Evolutionary conservation across 2,113 vertebrate genomes (phyloP).

Genomic region (Scophthalmus maximus): DNA sequence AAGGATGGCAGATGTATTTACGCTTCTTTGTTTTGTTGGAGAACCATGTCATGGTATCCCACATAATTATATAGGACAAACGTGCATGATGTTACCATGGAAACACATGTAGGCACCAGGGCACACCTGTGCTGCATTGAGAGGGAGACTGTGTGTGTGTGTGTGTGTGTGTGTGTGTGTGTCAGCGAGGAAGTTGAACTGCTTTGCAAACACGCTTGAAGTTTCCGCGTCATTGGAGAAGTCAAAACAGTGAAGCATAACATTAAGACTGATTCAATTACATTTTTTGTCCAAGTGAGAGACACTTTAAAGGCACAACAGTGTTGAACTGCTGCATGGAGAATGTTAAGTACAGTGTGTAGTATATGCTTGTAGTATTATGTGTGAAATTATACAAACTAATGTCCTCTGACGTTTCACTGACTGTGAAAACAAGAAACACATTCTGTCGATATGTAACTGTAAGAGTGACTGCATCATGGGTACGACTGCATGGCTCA

Average conservation of each 20-base stretch:
- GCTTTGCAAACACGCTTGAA: constrained; percentile 39
- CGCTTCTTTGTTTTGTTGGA: constrained; percentile 33
- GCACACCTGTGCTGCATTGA: constrained; percentile 66
- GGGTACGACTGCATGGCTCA: neutral
- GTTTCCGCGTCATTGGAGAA: constrained; percentile 58
- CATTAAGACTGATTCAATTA: constrained; percentile 67
- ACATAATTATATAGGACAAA: constrained; percentile 69
- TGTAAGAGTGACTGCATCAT: neutral
- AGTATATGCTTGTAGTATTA: neutral
- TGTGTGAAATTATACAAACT: neutral
- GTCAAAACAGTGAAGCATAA: constrained; percentile 59
- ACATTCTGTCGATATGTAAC: neutral
- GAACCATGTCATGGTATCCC: constrained; percentile 56
- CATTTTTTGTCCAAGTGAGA: constrained; percentile 50
- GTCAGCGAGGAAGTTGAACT: constrained; percentile 22
- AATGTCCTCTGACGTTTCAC: neutral
- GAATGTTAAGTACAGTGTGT: constrained; percentile 12
- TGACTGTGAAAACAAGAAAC: neutral
- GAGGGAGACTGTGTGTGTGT: constrained; percentile 2
- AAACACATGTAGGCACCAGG: constrained; percentile 61
- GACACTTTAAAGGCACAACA: constrained; percentile 19
- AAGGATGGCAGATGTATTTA: constrained; percentile 30
- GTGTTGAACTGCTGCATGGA: constrained; percentile 9
- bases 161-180: constrained; percentile 27
- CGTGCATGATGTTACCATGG: constrained; percentile 74